Evolutionary conservation across 1,140 invertebrate genomes (phyloP), one percentile per base, ranked within the genome.

Genomic region (Argopecten irradians): DNA sequence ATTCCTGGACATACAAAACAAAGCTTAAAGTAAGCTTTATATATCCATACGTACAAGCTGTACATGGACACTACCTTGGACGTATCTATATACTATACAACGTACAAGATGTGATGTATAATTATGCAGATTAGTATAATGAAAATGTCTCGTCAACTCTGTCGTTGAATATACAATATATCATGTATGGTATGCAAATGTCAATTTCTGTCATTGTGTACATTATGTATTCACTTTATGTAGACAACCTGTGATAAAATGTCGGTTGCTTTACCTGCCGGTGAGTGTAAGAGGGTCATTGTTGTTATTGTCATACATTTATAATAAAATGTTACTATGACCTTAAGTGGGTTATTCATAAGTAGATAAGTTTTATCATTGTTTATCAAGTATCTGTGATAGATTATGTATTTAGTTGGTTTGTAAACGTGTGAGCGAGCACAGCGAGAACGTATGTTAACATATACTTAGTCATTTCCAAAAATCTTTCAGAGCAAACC

Each of bases 361-460:
- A n/a, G 55, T 71, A 71, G 55, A n/a, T 71, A n/a, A 28, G n/a
- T 71, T 71, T 71, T 71, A 71, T 71, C 55, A 71, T 71, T 71
- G 55, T 71, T 71, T 71, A 71, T 71, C 55, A n/a, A 71, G 55
- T 71, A 71, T 71, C 55, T 71, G 55, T 71, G 55, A 71, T 71
- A 71, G 55, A 71, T 28, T 71, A n/a, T 71, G 55, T 71, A 71
- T 71, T n/a, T 71, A 71, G 55, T 71, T 5, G n/a, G n/a, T 28
- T 28, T 28, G 55, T 71, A 71, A 71, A 28, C 55, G 28, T 3
- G 55, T n/a, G 55, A 28, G 55, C 28, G 55, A 71, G n/a, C 28
- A n/a, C 1, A 13, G 36, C n/a, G n/a, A n/a, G n/a, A n/a, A n/a
- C n/a, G n/a, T 5, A n/a, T 71, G 55, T 11, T 1, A 71, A 19